These are phyloP conservation scores for Micronycteris hirsuta DNA, from an alignment of 2,113 vertebrate species.

Conservation along the genomic window DNA sequence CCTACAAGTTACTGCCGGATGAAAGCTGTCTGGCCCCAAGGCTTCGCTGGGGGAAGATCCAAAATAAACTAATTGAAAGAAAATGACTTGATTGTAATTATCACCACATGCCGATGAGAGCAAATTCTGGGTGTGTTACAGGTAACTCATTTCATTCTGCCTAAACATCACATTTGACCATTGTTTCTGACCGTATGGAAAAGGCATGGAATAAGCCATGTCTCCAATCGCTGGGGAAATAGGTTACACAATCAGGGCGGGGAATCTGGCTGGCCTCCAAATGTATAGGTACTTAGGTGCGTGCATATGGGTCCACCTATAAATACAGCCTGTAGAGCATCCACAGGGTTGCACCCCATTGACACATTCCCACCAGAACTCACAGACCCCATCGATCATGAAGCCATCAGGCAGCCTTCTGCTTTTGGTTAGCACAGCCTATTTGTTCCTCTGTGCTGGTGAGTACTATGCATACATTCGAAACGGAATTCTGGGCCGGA, in stretches of 20 bases:
- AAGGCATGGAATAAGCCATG: background rate
- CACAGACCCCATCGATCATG: background rate
- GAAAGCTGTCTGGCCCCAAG: background rate
- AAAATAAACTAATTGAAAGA: slow-evolving; percentile 15
- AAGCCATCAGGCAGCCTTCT: slow-evolving; percentile 5
- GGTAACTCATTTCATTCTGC: background rate
- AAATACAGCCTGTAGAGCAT: slow-evolving; percentile 1
- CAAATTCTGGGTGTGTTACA: background rate
- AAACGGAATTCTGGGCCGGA: background rate
- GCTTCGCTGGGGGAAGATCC: background rate
- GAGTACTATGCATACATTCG: background rate
- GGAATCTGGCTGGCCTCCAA: background rate
- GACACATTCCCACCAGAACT: background rate
- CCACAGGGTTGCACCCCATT: background rate
- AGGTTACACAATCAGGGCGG: slow-evolving; percentile 30
- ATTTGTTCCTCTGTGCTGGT: slow-evolving; percentile 20
- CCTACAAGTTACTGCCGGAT: background rate
- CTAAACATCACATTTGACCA: slow-evolving; percentile 1
- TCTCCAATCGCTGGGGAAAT: slow-evolving; percentile 15
- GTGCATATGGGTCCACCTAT: slow-evolving; percentile 27
- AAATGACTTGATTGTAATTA: slow-evolving; percentile 30
- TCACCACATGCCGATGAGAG: background rate
- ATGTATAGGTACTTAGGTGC: background rate
- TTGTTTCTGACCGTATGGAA: background rate
- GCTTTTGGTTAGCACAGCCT: slow-evolving; percentile 25